Base-by-base conservation (phyloP, 2,797 vertebrate species). In the Scleropages formosus region DNA sequence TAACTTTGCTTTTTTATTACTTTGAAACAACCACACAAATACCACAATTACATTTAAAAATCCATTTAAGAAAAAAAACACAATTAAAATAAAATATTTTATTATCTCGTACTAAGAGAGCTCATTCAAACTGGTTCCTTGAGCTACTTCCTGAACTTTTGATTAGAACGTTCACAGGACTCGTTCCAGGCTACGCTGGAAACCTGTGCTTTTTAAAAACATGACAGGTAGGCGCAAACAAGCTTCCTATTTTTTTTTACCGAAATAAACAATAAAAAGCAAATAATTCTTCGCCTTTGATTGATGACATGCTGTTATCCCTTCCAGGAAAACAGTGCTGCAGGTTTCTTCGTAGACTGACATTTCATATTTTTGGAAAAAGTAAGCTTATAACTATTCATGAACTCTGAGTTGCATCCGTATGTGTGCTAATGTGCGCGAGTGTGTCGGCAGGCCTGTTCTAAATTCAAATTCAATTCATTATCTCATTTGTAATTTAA, bases 401-500 rank as follows among this genome's bases (percentile, higher is more conserved):
- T 22, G 47, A 51, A 31, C 22, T 70, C 9, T 7, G 60, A 27
- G n/a, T 53, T 58, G 67, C 18, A 44, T 76, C 58, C 47, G 60
- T 75, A 68, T 22, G 53, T 66, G 22, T 47, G 39, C 58, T n/a
- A n/a, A n/a, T n/a, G n/a, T n/a, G n/a, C n/a, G n/a, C n/a, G n/a
- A n/a, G 66, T 59, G 49, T 70, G 47, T 44, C 72, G 62, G 59
- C 59, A 53, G 51, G 22, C 67, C 16, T 72, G 49, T 59, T 49
- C n/a, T 6, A 71, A 44, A 61, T 69, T 75, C 56, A 26, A 65
- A 72, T 72, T 44, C n/a, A 44, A 59, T 73, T 24, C n/a, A 47
- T 74, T 8, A 68, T 68, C 73, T 31, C 7, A 51, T 73, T 49
- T 77, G 71, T 72, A 53, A 73, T 77, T 68, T 73, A 74, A 72